Evolutionary conservation across 2,797 vertebrate genomes (phyloP), one percentile per base, ranked within the genome.

Genomic region (Alca torda): DNA sequence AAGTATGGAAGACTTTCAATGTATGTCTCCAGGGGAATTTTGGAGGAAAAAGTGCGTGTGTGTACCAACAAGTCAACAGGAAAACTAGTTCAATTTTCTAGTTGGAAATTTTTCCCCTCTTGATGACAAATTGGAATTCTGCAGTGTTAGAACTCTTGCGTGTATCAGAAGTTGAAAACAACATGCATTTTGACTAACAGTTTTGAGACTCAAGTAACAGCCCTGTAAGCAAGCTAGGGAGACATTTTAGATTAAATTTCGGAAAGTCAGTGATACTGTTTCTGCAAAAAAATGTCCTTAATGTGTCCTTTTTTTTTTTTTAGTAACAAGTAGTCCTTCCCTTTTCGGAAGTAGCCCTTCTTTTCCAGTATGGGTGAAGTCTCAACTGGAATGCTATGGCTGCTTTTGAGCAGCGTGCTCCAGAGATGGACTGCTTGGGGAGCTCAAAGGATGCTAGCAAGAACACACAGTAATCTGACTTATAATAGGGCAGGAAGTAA

Each of bases 231-330:
- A 63, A 65, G 7, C 30, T 84, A 74, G 30, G 12, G 33, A 77
- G 20, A 43, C 0, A 3, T 50, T 76, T 86, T 43, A 78, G 15
- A 53, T 83, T n/a, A 45, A 75, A 69, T 31, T 93, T 74, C 33
- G 33, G 11, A 10, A 72, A 65, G 11, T 83, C 8, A 16, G 5
- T n/a, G 53, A 59, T 30, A 17, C 9, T 30, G 61, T 24, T 77
- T 74, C 14, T 50, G n/a, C 3, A 39, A 25, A 87, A 46, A 25
- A 0, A 0, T 11, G 7, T 18, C 1, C 24, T 51, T 50, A 50
- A 50, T 50, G 48, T 21, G 48, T 45, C 2, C 13, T 13, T 12
- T 6, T 24, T 10, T 24, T 43, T 43, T 56, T 50, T 54, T 63
- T 7, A 33, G 39, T 78, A 75, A 19, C 4, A 68, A 78, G 10